Conservation (phyloP, 2,888 invertebrate genomes). For the Creontiades dilutus region DNA sequence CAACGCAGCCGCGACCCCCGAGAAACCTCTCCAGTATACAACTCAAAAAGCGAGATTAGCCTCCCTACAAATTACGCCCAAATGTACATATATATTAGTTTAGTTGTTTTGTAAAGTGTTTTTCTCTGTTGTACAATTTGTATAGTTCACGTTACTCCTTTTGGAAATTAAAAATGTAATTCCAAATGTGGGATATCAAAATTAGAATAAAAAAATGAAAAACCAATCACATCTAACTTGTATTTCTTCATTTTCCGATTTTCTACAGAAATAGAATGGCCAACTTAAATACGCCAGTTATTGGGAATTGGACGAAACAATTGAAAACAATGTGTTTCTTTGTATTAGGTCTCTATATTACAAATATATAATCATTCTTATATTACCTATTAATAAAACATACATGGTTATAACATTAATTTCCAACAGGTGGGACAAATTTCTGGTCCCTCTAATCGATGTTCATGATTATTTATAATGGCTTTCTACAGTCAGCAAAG, state of each 20-base stretch:
- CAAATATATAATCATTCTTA: too few species aligned
- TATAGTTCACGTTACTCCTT: neutral
- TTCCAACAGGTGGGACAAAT: neutral
- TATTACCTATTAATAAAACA: neutral
- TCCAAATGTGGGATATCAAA: neutral
- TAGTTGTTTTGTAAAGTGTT: neutral
- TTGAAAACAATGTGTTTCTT: too few species aligned
- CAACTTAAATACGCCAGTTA: too few species aligned
- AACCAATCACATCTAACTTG: neutral
- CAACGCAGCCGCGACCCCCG: constrained; percentile 78
- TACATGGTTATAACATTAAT: neutral
- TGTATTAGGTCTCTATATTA: too few species aligned
- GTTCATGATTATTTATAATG: constrained; percentile 9
- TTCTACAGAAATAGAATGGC: too few species aligned
- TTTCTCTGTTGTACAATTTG: constrained; percentile 22
- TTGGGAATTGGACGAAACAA: too few species aligned
- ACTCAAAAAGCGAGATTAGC: constrained; percentile 76
- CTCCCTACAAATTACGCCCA: neutral
- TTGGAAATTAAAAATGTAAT: neutral
- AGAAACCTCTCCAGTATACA: constrained; percentile 75
- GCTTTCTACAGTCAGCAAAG: constrained; percentile 80
- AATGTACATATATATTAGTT: constrained; percentile 2
- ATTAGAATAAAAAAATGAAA: neutral
- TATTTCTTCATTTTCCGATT: neutral
- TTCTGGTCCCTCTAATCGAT: neutral